Base-by-base conservation (phyloP, 30 jellyfish, hydroid and myxozoan genomes). In the Catostylus mosaicus region DNA sequence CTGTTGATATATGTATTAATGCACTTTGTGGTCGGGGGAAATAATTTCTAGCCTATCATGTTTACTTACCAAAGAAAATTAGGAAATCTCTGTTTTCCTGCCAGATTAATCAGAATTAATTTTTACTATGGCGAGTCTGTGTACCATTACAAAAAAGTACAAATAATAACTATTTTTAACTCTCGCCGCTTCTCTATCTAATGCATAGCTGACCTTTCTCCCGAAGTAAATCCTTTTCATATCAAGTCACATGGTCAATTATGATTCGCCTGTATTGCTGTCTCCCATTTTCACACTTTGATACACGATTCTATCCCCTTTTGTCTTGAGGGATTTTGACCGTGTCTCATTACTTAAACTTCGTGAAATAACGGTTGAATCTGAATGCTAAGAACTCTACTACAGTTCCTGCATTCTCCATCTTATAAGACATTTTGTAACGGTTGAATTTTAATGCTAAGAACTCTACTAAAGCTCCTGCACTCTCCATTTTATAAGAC, bases 31-130 rank as follows among this genome's bases (percentile, higher is more conserved):
- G 78, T 77, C 78, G 11, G 6, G n/a, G 8, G 40, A 74, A 82
- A 78, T 78, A 73, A 78, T 65, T 26, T 68, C 90, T 14, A 80
- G 66, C 76, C 90, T 22, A 34, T 70, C 30, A 33, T 80, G 78
- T 80, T 80, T 80, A 40, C 90, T 56, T 45, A 57, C 72, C 64
- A 63, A 43, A 80, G 83, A 67, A 80, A 80, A 45, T 66, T 46
- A 67, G 90, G 84, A 80, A 80, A 80, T 80, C 90, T 38, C 69
- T 80, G 83, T 80, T 65, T 80, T 67, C 90, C 84, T 56, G 83
- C 36, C 34, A 80, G 90, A 65, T 80, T 80, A 63, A 69, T 80
- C 85, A 50, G 62, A 36, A 34, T 74, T 74, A 34, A 52, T 31
- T 51, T 40, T 33, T 46, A 54, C 63, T 36, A 32, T 46, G 76